A percentile compares a stretch with the other conserved stretches of the same genome.
phyloP scores from a whole-genome alignment of 2,888 invertebrate species.

The Drosophila dives region DNA sequence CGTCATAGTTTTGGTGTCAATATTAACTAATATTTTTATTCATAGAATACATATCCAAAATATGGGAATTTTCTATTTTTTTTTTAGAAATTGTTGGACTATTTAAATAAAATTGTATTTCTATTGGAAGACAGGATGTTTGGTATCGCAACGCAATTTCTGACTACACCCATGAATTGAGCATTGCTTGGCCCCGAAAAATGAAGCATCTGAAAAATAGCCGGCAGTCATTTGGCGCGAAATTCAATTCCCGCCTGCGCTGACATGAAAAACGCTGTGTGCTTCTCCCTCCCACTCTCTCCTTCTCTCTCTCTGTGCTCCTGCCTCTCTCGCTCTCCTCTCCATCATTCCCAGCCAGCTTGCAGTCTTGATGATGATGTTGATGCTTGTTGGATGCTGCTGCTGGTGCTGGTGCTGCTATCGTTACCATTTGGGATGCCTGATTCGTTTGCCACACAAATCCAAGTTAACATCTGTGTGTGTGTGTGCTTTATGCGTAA shows the following conservation, averaged over 20 bases:
- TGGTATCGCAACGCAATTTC: background rate
- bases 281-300: background rate
- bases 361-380: slow-evolving; percentile 45
- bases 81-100: background rate
- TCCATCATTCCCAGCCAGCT: slow-evolving; percentile 1
- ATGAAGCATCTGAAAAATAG: slow-evolving; percentile 73
- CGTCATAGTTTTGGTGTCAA: background rate
- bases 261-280: slow-evolving; percentile 71
- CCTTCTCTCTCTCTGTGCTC: background rate
- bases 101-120: background rate
- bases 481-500: slow-evolving; percentile 65
- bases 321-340: background rate
- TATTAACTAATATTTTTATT: background rate
- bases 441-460: slow-evolving; percentile 10
- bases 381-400: slow-evolving; percentile 15
- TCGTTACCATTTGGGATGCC: slow-evolving; percentile 40
- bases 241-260: slow-evolving; percentile 79
- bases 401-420: slow-evolving; percentile 25
- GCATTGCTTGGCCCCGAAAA: slow-evolving; percentile 55
- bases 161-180: background rate
- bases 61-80: background rate
- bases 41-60: background rate
- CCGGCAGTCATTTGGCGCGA: slow-evolving; percentile 79
- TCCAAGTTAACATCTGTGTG: slow-evolving; percentile 26
- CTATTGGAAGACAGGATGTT: background rate